A percentile compares a stretch with the other conserved stretches of the same genome.
phyloP scores from a whole-genome alignment of 2,113 vertebrate genomes.

The Melanerpes aurifrons region DNA sequence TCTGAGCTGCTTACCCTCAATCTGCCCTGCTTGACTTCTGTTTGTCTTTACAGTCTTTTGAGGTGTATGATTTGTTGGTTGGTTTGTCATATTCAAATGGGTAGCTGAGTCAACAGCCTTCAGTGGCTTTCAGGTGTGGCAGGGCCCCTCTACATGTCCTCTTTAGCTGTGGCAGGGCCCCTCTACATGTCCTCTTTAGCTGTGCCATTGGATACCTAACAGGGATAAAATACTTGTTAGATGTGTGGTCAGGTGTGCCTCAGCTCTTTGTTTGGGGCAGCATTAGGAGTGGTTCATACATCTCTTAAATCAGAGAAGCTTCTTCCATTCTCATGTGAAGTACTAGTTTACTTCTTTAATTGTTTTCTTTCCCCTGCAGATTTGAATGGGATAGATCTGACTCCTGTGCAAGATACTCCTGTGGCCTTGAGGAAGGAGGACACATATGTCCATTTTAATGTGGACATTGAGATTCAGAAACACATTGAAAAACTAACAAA shows the following conservation, averaged over 20 bases:
- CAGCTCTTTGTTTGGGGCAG: neutral
- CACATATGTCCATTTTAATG: conserved; percentile 92
- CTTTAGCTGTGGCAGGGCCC: too few species aligned
- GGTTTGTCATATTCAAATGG: neutral
- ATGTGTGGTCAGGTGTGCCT: neutral
- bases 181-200: too few species aligned
- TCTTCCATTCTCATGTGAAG: neutral
- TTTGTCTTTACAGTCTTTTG: neutral
- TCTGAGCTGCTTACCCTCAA: neutral
- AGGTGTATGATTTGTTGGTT: neutral
- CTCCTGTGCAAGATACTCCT: conserved; percentile 94
- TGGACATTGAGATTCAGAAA: conserved; percentile 97
- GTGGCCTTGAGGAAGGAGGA: conserved; percentile 95
- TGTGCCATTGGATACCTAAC: neutral
- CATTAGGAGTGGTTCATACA: neutral
- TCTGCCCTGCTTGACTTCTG: neutral
- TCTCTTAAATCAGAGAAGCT: neutral
- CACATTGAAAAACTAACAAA: conserved; percentile 96
- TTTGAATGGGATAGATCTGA: conserved; percentile 92
- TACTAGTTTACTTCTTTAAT: too few species aligned
- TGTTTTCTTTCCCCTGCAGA: conserved; percentile 76
- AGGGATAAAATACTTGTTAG: neutral
- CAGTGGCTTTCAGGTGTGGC: neutral
- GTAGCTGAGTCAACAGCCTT: neutral
- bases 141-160: neutral